phyloP scores from a whole-genome alignment of 1,140 invertebrate genomes.

The Drosophila sturtevanti region DNA sequence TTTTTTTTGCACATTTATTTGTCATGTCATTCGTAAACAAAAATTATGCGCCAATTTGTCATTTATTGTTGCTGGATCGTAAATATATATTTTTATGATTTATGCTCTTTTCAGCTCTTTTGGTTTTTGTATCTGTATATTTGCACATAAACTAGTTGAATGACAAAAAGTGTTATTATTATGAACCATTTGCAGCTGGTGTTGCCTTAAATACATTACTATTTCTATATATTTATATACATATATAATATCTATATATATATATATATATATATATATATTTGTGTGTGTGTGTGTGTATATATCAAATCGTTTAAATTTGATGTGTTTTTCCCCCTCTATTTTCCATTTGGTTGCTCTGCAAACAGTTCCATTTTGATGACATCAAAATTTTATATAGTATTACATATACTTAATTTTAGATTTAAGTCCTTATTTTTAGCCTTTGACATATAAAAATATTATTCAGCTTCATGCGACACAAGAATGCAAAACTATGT shows the following conservation, averaged over 20 bases:
- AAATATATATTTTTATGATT: slow-evolving; percentile 52
- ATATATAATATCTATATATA: slow-evolving; percentile 17
- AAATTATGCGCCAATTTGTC: slow-evolving; percentile 51
- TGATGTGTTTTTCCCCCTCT: not conserved
- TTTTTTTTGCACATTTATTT: slow-evolving; percentile 11
- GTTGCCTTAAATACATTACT: not conserved
- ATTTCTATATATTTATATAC: too few species aligned
- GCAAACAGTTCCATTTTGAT: not conserved
- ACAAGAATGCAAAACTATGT: not conserved
- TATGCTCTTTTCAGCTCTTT: slow-evolving; percentile 36
- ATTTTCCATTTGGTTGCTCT: not conserved
- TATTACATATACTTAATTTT: too few species aligned
- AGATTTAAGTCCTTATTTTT: not conserved
- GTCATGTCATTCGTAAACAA: slow-evolving; percentile 32
- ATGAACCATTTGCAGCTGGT: slow-evolving; percentile 28
- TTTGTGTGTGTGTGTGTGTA: not conserved
- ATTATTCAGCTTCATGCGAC: not conserved
- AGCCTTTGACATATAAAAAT: not conserved
- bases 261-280: slow-evolving; percentile 16
- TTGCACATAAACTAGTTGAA: slow-evolving; percentile 41
- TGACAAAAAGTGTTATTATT: slow-evolving; percentile 5
- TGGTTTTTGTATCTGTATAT: not conserved
- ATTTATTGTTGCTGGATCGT: slow-evolving; percentile 51
- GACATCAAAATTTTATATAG: not conserved
- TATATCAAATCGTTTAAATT: not conserved